These are phyloP conservation scores for Brienomyrus brachyistius DNA, from an alignment of 2,113 vertebrate species.

Conservation along the genomic window DNA sequence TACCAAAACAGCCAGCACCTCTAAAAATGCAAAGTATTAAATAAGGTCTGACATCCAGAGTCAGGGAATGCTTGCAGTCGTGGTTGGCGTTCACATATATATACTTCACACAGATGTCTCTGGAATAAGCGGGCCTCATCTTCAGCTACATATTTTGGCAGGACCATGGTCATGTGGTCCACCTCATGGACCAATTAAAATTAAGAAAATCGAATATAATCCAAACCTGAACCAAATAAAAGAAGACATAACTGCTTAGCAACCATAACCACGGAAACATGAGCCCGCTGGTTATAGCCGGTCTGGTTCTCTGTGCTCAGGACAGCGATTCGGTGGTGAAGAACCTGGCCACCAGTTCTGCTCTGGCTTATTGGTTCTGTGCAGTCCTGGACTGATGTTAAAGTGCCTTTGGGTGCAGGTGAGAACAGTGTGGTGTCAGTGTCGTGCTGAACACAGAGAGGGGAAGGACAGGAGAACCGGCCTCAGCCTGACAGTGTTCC, in stretches of 20 bases:
- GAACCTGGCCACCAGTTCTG: not conserved
- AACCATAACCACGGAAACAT: not conserved
- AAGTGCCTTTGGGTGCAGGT: conserved; percentile 71
- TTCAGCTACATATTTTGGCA: not conserved
- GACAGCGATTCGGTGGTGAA: not conserved
- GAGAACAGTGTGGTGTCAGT: conserved; percentile 36
- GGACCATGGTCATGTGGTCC: not conserved
- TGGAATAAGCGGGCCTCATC: not conserved
- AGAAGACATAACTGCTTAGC: not conserved
- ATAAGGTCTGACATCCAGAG: not conserved
- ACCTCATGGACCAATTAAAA: not conserved
- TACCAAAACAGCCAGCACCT: not conserved
- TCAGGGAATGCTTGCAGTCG: not conserved
- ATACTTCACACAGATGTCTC: not conserved
- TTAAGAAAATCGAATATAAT: not conserved
- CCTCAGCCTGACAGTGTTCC: not conserved
- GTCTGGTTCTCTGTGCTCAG: not conserved
- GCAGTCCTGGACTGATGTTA: conserved; percentile 39
- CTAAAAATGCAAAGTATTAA: not conserved
- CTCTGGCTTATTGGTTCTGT: not conserved
- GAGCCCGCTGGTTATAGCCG: not conserved
- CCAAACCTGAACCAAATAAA: not conserved
- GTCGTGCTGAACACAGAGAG: conserved; percentile 19
- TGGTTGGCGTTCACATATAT: not conserved
- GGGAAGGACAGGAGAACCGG: not conserved